Conservation (phyloP, 2,797 vertebrate species). For the Masticophis lateralis region DNA sequence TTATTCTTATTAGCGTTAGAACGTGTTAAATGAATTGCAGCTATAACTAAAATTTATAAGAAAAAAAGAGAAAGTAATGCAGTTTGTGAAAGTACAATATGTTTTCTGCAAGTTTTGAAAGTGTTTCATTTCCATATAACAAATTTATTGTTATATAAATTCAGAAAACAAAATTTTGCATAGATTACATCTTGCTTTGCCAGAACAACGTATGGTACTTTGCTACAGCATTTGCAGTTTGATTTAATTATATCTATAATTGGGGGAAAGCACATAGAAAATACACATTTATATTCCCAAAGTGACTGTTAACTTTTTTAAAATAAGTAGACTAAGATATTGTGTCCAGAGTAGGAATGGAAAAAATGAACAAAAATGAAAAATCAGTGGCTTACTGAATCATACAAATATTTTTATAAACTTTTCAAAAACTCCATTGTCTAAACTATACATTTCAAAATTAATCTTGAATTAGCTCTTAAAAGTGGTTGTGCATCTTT, state of each 20-base stretch:
- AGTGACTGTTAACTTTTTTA: constrained; percentile 34
- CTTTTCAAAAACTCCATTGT: constrained; percentile 57
- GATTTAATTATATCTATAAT: constrained; percentile 48
- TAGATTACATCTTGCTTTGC: background rate
- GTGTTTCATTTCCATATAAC: constrained; percentile 6
- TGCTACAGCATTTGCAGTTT: constrained; percentile 13
- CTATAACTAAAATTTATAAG: background rate
- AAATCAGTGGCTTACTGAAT: constrained; percentile 52
- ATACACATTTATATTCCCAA: constrained; percentile 47
- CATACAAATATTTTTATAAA: constrained; percentile 49
- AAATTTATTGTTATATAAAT: constrained; percentile 24
- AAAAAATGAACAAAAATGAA: constrained; percentile 22
- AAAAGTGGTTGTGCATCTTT: constrained; percentile 73
- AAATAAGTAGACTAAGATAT: constrained; percentile 46
- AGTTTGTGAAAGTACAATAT: constrained; percentile 27
- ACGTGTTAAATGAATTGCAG: background rate
- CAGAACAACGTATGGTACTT: background rate
- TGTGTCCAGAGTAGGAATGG: constrained; percentile 5
- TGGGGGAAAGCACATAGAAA: constrained; percentile 41
- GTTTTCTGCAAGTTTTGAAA: background rate
- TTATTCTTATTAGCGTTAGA: background rate
- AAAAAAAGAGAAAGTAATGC: background rate
- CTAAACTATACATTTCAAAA: constrained; percentile 71
- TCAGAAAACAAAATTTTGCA: background rate
- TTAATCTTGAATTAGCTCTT: constrained; percentile 75